These are phyloP conservation scores for Hymenopus coronatus DNA, from an alignment of 2,888 invertebrate genomes.

Conservation along the genomic window DNA sequence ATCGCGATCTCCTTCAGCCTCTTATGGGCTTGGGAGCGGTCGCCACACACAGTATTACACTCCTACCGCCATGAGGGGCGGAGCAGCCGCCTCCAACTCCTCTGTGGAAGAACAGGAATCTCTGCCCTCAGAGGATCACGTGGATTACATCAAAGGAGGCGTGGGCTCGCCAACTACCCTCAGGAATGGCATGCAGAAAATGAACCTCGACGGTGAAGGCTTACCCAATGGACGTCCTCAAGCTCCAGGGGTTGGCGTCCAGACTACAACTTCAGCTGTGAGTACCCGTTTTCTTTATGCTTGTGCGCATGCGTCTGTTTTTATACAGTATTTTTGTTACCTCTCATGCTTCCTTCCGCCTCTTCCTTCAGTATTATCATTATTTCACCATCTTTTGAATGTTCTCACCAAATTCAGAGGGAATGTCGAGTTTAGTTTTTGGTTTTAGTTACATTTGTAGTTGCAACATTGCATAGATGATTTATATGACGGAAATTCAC, in stretches of 20 bases:
- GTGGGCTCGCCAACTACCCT: conserved; percentile 8
- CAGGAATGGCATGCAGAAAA: conserved; percentile 23
- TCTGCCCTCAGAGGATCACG: conserved; percentile 23
- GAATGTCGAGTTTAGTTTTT: no score
- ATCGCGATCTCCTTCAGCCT: not conserved
- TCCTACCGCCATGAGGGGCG: conserved; percentile 29
- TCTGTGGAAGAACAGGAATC: conserved; percentile 1
- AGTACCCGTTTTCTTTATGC: conserved; percentile 14
- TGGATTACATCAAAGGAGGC: conserved; percentile 14
- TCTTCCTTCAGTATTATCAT: no score
- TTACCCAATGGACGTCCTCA: not conserved
- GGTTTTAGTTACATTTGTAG: no score
- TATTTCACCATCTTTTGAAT: no score
- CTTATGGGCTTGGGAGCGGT: not conserved
- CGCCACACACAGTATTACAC: conserved; percentile 17
- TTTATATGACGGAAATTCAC: no score
- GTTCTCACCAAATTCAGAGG: no score
- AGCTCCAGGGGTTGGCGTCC: conserved; percentile 23
- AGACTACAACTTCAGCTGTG: conserved; percentile 34
- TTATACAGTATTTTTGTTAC: no score
- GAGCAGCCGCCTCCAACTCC: conserved; percentile 21
- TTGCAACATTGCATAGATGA: no score
- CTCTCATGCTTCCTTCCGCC: no score
- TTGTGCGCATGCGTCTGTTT: not conserved
- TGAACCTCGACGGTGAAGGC: not conserved